Evolutionary conservation across 2,113 vertebrate species (phyloP).

Genomic region (Dicentrarchus labrax): DNA sequence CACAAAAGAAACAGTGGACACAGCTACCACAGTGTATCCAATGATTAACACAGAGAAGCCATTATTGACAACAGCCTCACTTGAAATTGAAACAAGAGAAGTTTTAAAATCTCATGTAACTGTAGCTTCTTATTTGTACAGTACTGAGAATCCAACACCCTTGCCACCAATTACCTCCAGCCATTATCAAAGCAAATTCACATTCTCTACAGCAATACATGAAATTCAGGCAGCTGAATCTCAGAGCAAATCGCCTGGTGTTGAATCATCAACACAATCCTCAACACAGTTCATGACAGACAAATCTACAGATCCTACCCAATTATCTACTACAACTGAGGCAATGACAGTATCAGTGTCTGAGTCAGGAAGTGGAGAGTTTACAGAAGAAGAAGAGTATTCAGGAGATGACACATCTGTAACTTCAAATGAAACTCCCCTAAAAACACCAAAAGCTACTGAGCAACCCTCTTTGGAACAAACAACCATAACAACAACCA

Average conservation of each 20-base stretch:
- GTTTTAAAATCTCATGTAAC: slow-evolving; percentile 23
- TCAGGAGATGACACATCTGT: slow-evolving; percentile 30
- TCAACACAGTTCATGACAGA: slow-evolving; percentile 4
- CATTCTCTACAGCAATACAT: slow-evolving; percentile 1
- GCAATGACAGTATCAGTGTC: neutral
- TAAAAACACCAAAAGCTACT: slow-evolving; percentile 1
- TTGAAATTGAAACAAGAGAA: slow-evolving; percentile 1
- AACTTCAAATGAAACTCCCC: slow-evolving; percentile 7
- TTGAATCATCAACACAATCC: slow-evolving; percentile 11
- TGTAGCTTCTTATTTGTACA: slow-evolving; percentile 24
- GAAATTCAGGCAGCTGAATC: neutral
- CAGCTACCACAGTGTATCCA: neutral
- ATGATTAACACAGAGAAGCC: slow-evolving; percentile 7
- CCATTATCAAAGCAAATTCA: neutral
- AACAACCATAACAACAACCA: neutral
- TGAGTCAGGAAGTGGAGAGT: slow-evolving; percentile 18
- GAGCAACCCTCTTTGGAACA: neutral
- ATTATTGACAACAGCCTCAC: neutral
- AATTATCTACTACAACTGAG: neutral
- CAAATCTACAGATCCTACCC: neutral
- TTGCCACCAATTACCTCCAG: neutral
- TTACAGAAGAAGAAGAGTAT: neutral
- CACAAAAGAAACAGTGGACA: neutral
- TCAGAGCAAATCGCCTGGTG: slow-evolving; percentile 9
- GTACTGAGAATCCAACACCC: slow-evolving; percentile 19